These are phyloP conservation scores for Sturmia bella DNA, from an alignment of 2,888 invertebrate species.

Conservation along the genomic window DNA sequence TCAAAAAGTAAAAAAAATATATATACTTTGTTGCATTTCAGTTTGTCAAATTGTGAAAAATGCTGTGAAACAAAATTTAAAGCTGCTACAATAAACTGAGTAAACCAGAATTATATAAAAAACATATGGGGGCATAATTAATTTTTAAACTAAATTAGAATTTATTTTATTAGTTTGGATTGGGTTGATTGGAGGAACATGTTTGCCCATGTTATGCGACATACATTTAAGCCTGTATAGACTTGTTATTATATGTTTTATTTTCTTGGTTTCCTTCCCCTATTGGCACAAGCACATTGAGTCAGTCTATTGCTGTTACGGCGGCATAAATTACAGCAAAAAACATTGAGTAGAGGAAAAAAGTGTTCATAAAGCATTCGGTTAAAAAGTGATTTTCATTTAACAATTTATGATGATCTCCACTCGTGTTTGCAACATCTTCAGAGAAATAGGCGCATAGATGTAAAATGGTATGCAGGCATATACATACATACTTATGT, in stretches of 20 bases:
- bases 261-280: constrained; percentile 10
- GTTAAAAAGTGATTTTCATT: constrained; percentile 67
- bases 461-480: background rate
- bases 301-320: constrained; percentile 30
- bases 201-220: no score
- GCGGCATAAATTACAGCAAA: constrained; percentile 39
- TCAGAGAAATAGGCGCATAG: background rate
- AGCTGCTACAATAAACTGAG: no score
- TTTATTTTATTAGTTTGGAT: no score
- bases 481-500: background rate
- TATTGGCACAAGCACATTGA: background rate
- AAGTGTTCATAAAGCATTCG: constrained; percentile 65
- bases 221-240: no score
- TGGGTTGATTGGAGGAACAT: no score
- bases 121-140: no score
- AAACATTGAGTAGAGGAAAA: constrained; percentile 55
- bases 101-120: no score
- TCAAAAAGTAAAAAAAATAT: no score
- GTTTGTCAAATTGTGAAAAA: no score
- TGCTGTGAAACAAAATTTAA: no score
- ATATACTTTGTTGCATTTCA: no score
- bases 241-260: background rate
- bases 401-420: constrained; percentile 66
- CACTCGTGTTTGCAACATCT: constrained; percentile 32
- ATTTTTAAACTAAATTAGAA: no score